Evolutionary conservation across 1,140 invertebrate species (phyloP).

Genomic region (Pentalonia nigronervosa): DNA sequence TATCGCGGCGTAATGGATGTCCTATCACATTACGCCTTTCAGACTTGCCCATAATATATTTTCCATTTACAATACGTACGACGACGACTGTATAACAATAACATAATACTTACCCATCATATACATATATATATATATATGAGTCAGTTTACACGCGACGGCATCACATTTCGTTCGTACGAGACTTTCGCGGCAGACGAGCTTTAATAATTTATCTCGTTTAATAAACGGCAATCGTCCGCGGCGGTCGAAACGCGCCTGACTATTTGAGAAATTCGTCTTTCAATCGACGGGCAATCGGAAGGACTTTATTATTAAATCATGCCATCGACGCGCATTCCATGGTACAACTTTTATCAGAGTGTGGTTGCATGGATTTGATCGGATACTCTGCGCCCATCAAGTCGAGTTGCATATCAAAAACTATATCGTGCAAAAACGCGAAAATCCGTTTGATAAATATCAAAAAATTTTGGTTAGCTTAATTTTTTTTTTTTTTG

Average conservation of each 20-base stretch:
- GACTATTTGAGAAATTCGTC: neutral
- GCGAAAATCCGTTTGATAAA: too few species aligned
- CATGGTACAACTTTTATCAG: too few species aligned
- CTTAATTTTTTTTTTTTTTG: too few species aligned
- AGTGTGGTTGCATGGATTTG: too few species aligned
- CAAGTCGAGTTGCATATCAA: too few species aligned
- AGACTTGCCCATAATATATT: neutral
- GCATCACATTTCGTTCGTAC: neutral
- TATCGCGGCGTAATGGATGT: neutral
- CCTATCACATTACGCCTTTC: neutral
- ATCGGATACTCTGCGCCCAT: too few species aligned
- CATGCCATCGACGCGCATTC: neutral
- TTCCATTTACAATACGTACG: neutral
- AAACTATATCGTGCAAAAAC: too few species aligned
- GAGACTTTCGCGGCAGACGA: neutral
- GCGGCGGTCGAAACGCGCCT: neutral
- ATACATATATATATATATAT: too few species aligned
- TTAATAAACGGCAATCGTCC: neutral
- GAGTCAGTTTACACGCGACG: too few species aligned
- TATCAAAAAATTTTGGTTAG: too few species aligned
- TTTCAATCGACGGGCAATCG: neutral
- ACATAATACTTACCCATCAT: too few species aligned
- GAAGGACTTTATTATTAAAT: neutral
- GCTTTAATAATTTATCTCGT: neutral
- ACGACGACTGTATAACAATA: neutral